These are phyloP conservation scores for Lineus longissimus DNA, from an alignment of 1,140 invertebrate species.

Conservation along the genomic window DNA sequence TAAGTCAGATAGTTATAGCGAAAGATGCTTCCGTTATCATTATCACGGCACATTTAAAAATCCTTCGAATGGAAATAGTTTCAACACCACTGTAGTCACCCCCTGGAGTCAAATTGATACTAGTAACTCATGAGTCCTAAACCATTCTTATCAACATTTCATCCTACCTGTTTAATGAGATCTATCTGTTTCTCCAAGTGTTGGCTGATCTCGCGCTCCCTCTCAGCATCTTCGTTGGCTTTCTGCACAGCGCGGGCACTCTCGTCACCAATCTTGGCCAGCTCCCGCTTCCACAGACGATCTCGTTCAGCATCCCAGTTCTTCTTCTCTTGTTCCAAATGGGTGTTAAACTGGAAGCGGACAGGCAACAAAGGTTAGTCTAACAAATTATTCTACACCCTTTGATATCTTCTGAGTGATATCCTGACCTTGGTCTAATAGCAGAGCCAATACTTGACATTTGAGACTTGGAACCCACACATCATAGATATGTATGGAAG, in stretches of 20 bases:
- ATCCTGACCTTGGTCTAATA: too few relatives aligned
- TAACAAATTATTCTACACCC: background rate
- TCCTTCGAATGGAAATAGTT: too few relatives aligned
- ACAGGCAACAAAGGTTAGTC: background rate
- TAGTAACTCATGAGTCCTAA: too few relatives aligned
- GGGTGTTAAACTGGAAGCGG: background rate
- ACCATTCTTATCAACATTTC: too few relatives aligned
- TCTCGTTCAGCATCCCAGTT: background rate
- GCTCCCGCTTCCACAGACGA: slow-evolving; percentile 7
- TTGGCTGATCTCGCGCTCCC: slow-evolving; percentile 2
- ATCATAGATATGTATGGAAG: too few relatives aligned
- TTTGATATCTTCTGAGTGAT: background rate
- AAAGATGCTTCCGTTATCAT: too few relatives aligned
- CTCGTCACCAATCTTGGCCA: background rate
- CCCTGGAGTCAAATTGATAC: too few relatives aligned
- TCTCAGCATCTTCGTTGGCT: slow-evolving; percentile 1
- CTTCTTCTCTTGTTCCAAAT: background rate
- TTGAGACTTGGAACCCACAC: too few relatives aligned
- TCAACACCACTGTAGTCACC: too few relatives aligned
- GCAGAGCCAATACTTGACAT: too few relatives aligned
- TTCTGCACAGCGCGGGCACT: background rate
- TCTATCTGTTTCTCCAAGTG: slow-evolving; percentile 1
- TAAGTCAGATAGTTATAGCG: too few relatives aligned
- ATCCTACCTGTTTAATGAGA: background rate
- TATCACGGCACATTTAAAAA: too few relatives aligned